phyloP scores from a whole-genome alignment of 2,113 vertebrate species.

The Channa maculata region DNA sequence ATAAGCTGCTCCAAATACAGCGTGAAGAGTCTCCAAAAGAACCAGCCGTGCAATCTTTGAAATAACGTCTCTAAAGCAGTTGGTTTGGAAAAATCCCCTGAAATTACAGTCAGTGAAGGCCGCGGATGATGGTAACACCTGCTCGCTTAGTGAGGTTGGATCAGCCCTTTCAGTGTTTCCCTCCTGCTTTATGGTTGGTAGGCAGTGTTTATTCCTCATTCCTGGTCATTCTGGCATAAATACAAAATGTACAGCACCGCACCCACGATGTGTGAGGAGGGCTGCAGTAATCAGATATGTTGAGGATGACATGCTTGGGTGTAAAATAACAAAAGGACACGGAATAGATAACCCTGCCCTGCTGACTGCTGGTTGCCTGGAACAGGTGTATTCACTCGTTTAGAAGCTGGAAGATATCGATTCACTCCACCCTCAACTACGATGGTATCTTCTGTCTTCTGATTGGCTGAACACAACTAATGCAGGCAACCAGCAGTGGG shows the following conservation, averaged over 20 bases:
- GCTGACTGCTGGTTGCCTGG: too few species aligned
- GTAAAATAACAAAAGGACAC: too few species aligned
- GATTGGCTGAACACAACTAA: too few species aligned
- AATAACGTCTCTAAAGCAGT: neutral
- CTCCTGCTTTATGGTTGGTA: neutral
- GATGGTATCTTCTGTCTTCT: too few species aligned
- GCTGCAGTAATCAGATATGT: neutral
- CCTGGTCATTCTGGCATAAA: slow-evolving; percentile 3
- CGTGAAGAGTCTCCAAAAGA: neutral
- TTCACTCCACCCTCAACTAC: too few species aligned
- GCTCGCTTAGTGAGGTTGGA: neutral
- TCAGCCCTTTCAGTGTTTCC: neutral
- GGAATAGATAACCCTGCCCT: too few species aligned
- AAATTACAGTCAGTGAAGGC: neutral
- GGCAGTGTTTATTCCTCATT: slow-evolving; percentile 35
- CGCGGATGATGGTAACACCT: slow-evolving; percentile 29
- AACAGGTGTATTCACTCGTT: too few species aligned
- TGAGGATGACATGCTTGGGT: too few species aligned
- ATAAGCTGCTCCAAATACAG: neutral
- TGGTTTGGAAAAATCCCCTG: slow-evolving; percentile 8
- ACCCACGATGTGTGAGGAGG: neutral
- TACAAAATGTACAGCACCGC: neutral
- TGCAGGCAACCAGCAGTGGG: too few species aligned
- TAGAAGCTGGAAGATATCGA: too few species aligned
- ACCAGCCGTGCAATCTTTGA: neutral